Evolutionary conservation across 1,140 invertebrate species (phyloP).

Genomic region (Aphis craccivora): DNA sequence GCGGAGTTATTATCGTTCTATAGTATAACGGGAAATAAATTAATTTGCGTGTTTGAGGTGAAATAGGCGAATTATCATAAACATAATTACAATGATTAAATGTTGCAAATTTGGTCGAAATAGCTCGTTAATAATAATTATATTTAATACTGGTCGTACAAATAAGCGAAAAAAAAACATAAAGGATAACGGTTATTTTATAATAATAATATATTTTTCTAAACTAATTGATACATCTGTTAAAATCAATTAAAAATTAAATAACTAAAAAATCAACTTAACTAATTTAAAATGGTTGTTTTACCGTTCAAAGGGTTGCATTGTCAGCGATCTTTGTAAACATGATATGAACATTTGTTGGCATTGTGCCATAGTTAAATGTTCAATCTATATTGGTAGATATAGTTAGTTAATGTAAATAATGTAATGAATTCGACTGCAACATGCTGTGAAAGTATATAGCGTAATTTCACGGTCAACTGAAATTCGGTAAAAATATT

Average conservation of each 20-base stretch:
- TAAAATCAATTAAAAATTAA: neutral
- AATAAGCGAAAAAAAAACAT: neutral
- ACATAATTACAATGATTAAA: neutral
- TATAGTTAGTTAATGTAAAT: neutral
- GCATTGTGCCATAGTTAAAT: neutral
- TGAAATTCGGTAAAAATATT: neutral
- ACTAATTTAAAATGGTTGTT: neutral
- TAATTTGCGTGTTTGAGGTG: neutral
- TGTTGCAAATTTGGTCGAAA: neutral
- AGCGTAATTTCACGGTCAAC: constrained; percentile 50
- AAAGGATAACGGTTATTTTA: constrained; percentile 6
- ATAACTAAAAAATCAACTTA: neutral
- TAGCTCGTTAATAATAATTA: neutral
- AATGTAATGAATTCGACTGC: neutral
- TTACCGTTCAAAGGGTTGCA: constrained; percentile 15
- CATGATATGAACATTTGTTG: neutral
- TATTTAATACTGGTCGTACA: neutral
- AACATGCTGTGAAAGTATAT: neutral
- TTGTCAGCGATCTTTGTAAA: neutral
- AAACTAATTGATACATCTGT: neutral
- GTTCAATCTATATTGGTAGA: neutral
- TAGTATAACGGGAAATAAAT: neutral
- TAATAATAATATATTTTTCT: neutral
- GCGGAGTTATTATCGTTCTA: neutral
- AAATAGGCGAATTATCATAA: neutral